Evolutionary conservation across 2,113 vertebrate species (phyloP).

Genomic region (Triplophysa tibetana): DNA sequence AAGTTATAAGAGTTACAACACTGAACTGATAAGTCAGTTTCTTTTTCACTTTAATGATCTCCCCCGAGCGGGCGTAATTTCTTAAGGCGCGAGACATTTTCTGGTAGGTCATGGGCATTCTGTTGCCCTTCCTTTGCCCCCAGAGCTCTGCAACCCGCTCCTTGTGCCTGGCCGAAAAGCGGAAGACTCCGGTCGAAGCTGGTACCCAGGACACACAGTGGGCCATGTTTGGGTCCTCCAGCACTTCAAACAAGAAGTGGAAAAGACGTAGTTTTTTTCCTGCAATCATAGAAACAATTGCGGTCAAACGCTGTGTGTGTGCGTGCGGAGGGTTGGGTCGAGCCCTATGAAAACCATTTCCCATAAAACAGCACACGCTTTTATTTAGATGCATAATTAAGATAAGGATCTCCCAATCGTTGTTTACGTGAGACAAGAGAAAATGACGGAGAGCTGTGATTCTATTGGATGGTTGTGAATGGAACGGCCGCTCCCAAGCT

Average conservation of each 20-base stretch:
- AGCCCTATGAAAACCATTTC: constrained; percentile 45
- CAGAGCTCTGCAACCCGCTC: constrained; percentile 75
- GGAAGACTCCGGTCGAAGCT: constrained; percentile 66
- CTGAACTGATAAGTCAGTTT: constrained; percentile 79
- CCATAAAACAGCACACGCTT: constrained; percentile 32
- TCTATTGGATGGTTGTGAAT: constrained; percentile 69
- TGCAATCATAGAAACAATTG: constrained; percentile 52
- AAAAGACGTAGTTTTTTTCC: constrained; percentile 75
- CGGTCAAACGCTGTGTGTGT: background rate
- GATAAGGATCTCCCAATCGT: constrained; percentile 35
- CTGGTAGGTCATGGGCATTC: constrained; percentile 80
- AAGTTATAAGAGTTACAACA: constrained; percentile 60
- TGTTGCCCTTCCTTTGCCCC: constrained; percentile 78
- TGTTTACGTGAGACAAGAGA: constrained; percentile 39
- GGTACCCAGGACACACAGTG: constrained; percentile 78
- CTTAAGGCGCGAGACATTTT: constrained; percentile 81
- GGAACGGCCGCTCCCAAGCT: constrained; percentile 64
- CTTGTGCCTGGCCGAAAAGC: constrained; percentile 78
- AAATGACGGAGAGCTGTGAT: constrained; percentile 41
- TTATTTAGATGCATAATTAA: constrained; percentile 30
- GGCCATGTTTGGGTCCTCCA: constrained; percentile 76
- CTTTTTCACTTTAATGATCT: constrained; percentile 80
- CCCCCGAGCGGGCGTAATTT: constrained; percentile 76
- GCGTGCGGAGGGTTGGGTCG: background rate
- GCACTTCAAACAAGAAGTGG: constrained; percentile 79